Percentiles rank a stretch among this genome's conserved stretches.
phyloP scores from a whole-genome alignment of 2,888 invertebrate genomes.

The Linyphia triangularis region DNA sequence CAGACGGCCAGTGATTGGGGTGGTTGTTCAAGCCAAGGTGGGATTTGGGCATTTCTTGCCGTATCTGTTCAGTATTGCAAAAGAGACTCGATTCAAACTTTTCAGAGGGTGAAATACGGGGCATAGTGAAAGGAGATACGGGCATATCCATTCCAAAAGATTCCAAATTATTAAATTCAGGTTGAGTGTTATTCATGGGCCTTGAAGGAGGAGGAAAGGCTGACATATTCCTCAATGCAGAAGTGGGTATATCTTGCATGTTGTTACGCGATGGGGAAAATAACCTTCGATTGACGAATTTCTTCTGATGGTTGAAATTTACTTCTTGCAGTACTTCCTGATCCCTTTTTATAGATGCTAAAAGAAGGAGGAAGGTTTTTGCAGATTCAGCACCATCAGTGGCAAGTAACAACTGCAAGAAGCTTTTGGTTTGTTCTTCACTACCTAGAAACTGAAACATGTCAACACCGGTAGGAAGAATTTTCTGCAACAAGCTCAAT shows the following conservation, averaged over 20 bases:
- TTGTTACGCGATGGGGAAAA: constrained; percentile 32
- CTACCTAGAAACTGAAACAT: constrained; percentile 27
- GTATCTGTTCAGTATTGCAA: constrained; percentile 32
- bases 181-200: constrained; percentile 7
- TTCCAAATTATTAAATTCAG: constrained; percentile 42
- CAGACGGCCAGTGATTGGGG: constrained; percentile 17
- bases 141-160: constrained; percentile 33
- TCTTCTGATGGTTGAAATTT: constrained; percentile 47
- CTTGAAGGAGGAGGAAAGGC: constrained; percentile 23
- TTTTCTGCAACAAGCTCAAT: constrained; percentile 42
- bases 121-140: constrained; percentile 44
- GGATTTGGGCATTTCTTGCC: constrained; percentile 27
- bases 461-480: constrained; percentile 52
- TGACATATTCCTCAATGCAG: constrained; percentile 29
- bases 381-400: constrained; percentile 31
- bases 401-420: constrained; percentile 11
- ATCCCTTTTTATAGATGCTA: constrained; percentile 51
- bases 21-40: constrained; percentile 28
- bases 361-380: constrained; percentile 18
- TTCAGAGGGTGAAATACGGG: constrained; percentile 28
- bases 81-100: constrained; percentile 51
- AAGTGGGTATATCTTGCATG: neutral
- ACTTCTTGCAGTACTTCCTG: constrained; percentile 40
- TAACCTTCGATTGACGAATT: constrained; percentile 12
- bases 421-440: constrained; percentile 49